phyloP scores from a whole-genome alignment of 2,113 vertebrate species.

The Triplophysa dalaica region DNA sequence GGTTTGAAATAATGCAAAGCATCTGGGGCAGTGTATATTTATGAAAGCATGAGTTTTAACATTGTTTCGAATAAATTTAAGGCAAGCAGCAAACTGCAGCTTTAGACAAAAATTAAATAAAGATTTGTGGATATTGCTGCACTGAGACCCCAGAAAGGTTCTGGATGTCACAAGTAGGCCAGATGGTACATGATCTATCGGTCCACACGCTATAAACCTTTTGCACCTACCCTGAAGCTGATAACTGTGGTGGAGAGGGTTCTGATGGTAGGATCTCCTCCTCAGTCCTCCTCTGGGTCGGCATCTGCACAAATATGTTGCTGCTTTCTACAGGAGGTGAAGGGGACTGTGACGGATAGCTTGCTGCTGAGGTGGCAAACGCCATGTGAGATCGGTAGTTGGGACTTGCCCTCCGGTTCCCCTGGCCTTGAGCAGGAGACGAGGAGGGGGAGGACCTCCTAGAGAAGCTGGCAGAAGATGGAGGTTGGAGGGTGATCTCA shows the following conservation, averaged over 20 bases:
- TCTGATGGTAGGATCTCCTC: conserved; percentile 94
- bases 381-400: conserved; percentile 81
- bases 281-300: conserved; percentile 84
- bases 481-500: conserved; percentile 94
- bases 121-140: neutral
- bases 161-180: conserved; percentile 62
- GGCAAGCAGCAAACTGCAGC: conserved; percentile 10
- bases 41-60: conserved; percentile 43
- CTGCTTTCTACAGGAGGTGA: conserved; percentile 84
- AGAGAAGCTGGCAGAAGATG: conserved; percentile 90
- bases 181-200: conserved; percentile 61
- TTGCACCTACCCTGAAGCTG: conserved; percentile 93
- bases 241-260: conserved; percentile 88
- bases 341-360: conserved; percentile 86
- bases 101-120: neutral
- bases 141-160: conserved; percentile 59
- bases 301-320: conserved; percentile 89
- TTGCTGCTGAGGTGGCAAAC: conserved; percentile 85
- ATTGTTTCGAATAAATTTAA: conserved; percentile 25
- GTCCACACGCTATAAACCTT: conserved; percentile 64
- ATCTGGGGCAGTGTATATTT: conserved; percentile 45
- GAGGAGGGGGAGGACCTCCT: conserved; percentile 92
- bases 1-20: conserved; percentile 48
- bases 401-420: conserved; percentile 82
- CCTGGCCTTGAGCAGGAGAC: conserved; percentile 89